A percentile compares a stretch with the other conserved stretches of the same genome.
Conservation (phyloP, 2,113 vertebrate genomes). For the Myotis lucifugus region DNA sequence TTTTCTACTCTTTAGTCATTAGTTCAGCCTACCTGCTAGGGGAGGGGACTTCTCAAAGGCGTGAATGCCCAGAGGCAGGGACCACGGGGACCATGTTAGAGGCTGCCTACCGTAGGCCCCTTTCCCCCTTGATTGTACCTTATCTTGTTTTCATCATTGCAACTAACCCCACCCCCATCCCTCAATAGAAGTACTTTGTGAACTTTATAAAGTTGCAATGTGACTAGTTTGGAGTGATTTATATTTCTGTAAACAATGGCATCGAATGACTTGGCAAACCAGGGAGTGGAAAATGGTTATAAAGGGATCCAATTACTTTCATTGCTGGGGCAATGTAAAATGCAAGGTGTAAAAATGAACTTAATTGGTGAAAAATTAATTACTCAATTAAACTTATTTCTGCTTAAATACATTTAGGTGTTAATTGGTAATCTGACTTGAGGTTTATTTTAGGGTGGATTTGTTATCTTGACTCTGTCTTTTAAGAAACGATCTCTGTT, state of each 20-base stretch:
- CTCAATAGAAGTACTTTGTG: constrained; percentile 17
- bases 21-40: neutral
- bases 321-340: constrained; percentile 66
- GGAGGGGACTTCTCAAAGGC: neutral
- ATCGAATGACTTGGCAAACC: constrained; percentile 69
- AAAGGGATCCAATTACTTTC: constrained; percentile 75
- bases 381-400: constrained; percentile 79
- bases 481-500: constrained; percentile 44
- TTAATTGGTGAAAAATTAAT: constrained; percentile 81
- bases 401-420: constrained; percentile 78
- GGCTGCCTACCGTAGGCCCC: neutral
- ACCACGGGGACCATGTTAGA: neutral
- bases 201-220: constrained; percentile 55
- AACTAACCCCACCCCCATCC: neutral
- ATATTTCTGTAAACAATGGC: constrained; percentile 58
- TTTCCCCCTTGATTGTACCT: neutral
- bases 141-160: neutral
- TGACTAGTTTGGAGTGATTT: constrained; percentile 64
- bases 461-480: constrained; percentile 55
- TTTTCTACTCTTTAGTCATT: neutral
- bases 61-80: neutral
- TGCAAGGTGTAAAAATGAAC: constrained; percentile 64
- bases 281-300: constrained; percentile 71
- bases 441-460: constrained; percentile 65
- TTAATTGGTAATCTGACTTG: constrained; percentile 73